Base-by-base conservation (phyloP, 2,797 vertebrate genomes). In the Danio kyathit region DNA sequence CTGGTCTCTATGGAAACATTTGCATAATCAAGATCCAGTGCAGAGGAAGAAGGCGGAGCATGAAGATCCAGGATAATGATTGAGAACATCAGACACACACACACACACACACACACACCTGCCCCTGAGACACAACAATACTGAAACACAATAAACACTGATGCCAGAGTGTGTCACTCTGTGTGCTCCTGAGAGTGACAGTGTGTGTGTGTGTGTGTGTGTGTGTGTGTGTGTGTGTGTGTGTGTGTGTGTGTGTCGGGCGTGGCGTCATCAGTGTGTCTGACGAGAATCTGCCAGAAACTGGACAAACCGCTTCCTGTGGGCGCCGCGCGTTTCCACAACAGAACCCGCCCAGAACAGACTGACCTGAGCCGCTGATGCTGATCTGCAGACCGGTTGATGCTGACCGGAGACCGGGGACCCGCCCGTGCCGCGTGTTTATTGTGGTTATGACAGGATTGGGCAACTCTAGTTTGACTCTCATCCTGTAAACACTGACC, bases 1-100 rank as follows among this genome's bases (percentile, higher is more conserved):
- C 90, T 93, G 92, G 93, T 85, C 88, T 86, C 87, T 63, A 70
- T 69, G 84, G 83, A 63, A 88, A 88, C 87, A 64, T 91, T 83
- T 83, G 89, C 83, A 86, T 79, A 85, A 88, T 84, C 88, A 69
- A 79, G 86, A 91, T 85, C 75, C 65, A 81, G 87, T 43, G 19
- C 83, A 72, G 83, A 90, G 76, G 43, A 54, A 13, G 1, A 11
- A 82, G 84, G 84, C 17, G 63, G 79, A 87, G 80, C 70, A 82
- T 16, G 74, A 61, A 57, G 8, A 56, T 63, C 46, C 59, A 75
- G 73, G 61, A 17, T 14, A 43, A 48, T 44, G 49, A 40, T 56
- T 29, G 7, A 29, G 29, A 29, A 1, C 29, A 29, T n/a, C n/a
- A n/a, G n/a, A n/a, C n/a, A n/a, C n/a, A n/a, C n/a, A n/a, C n/a